These are phyloP conservation scores for Catharus fuscescens DNA, from an alignment of 2,113 vertebrate species.

Conservation along the genomic window DNA sequence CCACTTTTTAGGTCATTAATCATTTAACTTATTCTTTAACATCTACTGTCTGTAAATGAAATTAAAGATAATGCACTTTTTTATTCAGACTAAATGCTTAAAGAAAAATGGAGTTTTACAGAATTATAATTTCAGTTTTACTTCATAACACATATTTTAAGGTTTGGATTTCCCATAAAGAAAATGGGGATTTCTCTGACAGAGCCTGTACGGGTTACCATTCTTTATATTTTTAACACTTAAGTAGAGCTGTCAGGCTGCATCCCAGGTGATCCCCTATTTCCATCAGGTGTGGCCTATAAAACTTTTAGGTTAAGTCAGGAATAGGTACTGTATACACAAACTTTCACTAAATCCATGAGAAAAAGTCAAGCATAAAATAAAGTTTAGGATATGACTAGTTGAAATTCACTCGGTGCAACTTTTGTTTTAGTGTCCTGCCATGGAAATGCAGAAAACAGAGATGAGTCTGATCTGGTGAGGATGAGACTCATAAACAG, in stretches of 20 bases:
- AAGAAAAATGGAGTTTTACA: slow-evolving; percentile 70
- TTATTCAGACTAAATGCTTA: slow-evolving; percentile 64
- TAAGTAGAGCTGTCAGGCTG: slow-evolving; percentile 57
- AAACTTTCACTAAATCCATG: not conserved
- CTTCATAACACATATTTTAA: slow-evolving; percentile 44
- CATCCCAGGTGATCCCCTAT: slow-evolving; percentile 38
- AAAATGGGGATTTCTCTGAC: slow-evolving; percentile 63
- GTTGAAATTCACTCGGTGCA: not conserved
- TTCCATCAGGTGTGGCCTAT: slow-evolving; percentile 9
- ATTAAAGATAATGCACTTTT: slow-evolving; percentile 65
- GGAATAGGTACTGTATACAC: not conserved
- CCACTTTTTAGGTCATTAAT: slow-evolving; percentile 67
- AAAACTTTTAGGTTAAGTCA: slow-evolving; percentile 51
- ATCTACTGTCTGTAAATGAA: slow-evolving; percentile 69
- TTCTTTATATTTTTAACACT: slow-evolving; percentile 61
- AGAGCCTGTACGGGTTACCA: slow-evolving; percentile 44
- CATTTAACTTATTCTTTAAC: slow-evolving; percentile 67
- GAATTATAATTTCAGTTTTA: slow-evolving; percentile 65
- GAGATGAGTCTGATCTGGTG: not conserved
- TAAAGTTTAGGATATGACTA: not conserved
- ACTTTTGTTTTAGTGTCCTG: not conserved
- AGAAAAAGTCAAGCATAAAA: not conserved
- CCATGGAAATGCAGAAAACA: not conserved
- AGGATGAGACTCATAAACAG: not conserved
- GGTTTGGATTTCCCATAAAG: slow-evolving; percentile 61